Evolutionary conservation across 1,140 invertebrate species (phyloP).

Genomic region (Trichomalopsis sarcophagae): DNA sequence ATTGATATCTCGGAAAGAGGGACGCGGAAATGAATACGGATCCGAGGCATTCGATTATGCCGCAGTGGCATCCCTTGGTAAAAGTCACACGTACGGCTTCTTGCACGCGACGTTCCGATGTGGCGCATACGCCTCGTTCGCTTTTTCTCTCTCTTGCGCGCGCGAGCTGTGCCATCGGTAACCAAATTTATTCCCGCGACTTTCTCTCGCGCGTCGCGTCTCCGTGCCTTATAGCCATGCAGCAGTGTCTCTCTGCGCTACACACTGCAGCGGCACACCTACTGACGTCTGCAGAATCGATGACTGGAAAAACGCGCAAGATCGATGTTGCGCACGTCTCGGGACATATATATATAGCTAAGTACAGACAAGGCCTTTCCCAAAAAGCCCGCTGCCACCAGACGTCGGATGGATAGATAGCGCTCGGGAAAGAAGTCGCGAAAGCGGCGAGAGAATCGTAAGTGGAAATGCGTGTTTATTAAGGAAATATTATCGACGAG

Average conservation of each 20-base stretch:
- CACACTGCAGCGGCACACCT: not conserved
- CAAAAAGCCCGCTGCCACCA: not conserved
- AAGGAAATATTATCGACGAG: conserved; percentile 7
- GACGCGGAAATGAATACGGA: not conserved
- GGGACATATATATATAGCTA: not conserved
- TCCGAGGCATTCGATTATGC: not conserved
- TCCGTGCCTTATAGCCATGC: not conserved
- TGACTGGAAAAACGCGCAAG: conserved; percentile 40
- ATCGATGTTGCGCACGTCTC: conserved; percentile 27
- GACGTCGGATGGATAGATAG: not conserved
- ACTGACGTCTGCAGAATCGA: conserved; percentile 37
- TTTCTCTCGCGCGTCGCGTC: not conserved
- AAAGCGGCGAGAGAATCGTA: not conserved
- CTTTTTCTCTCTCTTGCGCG: not conserved
- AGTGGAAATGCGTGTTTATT: conserved; percentile 29
- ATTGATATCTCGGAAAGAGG: not conserved
- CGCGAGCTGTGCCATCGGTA: not conserved
- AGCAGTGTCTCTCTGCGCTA: not conserved
- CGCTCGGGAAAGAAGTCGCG: not conserved
- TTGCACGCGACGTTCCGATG: not conserved
- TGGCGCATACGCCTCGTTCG: not conserved
- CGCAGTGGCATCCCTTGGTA: not conserved
- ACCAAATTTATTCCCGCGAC: conserved; percentile 37
- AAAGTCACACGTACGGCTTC: conserved; percentile 5
- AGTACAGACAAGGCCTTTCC: not conserved